These are phyloP conservation scores for Phoxinus phoxinus DNA, from an alignment of 2,113 vertebrate species.

Conservation along the genomic window DNA sequence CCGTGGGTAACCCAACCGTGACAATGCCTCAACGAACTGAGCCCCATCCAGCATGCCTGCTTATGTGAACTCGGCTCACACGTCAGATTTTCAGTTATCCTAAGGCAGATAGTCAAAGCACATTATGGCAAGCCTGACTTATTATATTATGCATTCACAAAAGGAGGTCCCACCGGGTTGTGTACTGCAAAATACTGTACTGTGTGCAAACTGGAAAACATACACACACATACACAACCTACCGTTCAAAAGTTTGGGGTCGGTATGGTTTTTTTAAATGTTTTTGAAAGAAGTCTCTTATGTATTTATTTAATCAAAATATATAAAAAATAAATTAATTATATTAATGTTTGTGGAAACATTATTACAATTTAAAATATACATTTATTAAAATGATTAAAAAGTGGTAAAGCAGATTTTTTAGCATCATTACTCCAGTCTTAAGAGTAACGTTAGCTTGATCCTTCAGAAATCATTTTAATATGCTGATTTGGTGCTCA, in stretches of 20 bases:
- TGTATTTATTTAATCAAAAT: neutral
- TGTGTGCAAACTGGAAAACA: neutral
- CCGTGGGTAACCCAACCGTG: constrained; percentile 82
- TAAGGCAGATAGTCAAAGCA: constrained; percentile 38
- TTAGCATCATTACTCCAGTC: no score
- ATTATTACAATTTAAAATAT: neutral
- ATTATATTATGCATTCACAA: neutral
- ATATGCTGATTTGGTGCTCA: no score
- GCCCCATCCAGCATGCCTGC: constrained; percentile 81
- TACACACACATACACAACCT: neutral
- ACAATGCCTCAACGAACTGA: constrained; percentile 86
- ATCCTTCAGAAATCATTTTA: neutral
- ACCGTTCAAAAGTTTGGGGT: neutral
- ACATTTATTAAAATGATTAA: no score
- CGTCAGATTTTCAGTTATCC: constrained; percentile 19
- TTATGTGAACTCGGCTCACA: constrained; percentile 32
- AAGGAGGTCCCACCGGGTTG: neutral
- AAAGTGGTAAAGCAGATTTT: no score
- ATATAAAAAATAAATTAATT: no score
- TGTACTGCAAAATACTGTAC: neutral
- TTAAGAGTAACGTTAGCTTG: no score
- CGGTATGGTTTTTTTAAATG: no score
- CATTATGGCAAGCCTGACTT: constrained; percentile 1
- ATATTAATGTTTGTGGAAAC: neutral
- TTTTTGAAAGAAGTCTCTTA: neutral